Evolutionary conservation across 2,888 invertebrate genomes (phyloP).

Genomic region (Mythimna pallens): DNA sequence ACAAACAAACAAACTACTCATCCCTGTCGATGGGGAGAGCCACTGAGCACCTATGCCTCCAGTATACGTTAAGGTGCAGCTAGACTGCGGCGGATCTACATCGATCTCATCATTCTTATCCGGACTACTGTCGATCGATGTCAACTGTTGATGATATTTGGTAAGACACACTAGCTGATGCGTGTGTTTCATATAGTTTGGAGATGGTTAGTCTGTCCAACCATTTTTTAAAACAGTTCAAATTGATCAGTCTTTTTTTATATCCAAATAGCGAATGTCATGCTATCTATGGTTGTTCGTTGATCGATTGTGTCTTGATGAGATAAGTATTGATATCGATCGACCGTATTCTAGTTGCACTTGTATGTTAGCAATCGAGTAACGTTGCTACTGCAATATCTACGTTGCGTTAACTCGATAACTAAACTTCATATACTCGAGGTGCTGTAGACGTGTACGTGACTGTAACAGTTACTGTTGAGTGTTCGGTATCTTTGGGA

Average conservation of each 20-base stretch:
- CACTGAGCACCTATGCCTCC: slow-evolving; percentile 55
- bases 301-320: neutral
- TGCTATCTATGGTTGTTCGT: neutral
- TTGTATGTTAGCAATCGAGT: slow-evolving; percentile 20
- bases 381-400: slow-evolving; percentile 26
- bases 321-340: slow-evolving; percentile 10
- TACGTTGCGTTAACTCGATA: slow-evolving; percentile 29
- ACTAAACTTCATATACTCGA: slow-evolving; percentile 38
- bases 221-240: no score
- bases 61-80: slow-evolving; percentile 35
- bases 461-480: slow-evolving; percentile 49
- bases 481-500: slow-evolving; percentile 42
- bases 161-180: no score
- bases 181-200: no score
- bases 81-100: slow-evolving; percentile 10
- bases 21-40: slow-evolving; percentile 64
- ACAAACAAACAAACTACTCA: slow-evolving; percentile 62
- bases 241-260: neutral
- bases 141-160: no score
- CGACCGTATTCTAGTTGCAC: slow-evolving; percentile 12
- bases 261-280: neutral
- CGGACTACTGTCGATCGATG: neutral
- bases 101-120: neutral
- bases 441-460: slow-evolving; percentile 61
- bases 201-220: no score